phyloP scores from a whole-genome alignment of 2,113 vertebrate genomes.

The Salminus brasiliensis region DNA sequence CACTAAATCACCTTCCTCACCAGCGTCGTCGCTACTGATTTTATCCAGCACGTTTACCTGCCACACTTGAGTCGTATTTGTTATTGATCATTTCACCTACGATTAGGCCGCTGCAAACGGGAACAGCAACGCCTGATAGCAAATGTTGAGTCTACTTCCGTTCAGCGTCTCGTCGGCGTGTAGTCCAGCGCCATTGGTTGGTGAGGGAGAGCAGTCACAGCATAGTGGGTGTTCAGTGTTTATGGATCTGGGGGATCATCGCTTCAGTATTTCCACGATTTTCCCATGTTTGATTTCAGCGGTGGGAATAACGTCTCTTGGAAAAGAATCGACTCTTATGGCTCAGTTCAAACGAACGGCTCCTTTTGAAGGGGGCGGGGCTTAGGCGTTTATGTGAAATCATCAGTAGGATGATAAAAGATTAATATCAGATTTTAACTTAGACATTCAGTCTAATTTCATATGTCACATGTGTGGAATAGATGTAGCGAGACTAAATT shows the following conservation, averaged over 20 bases:
- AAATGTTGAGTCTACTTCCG: conserved; percentile 20
- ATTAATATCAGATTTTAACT: no score
- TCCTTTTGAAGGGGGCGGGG: no score
- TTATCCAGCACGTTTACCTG: no score
- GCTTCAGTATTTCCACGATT: background rate
- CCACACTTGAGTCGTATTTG: background rate
- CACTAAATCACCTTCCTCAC: background rate
- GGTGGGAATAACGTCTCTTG: no score
- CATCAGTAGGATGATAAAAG: no score
- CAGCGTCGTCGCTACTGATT: no score
- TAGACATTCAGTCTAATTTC: no score
- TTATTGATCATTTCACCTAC: background rate
- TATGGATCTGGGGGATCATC: background rate
- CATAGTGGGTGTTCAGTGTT: background rate
- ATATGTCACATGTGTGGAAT: no score
- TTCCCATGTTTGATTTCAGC: background rate
- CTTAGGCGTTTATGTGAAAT: no score
- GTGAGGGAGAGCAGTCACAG: background rate
- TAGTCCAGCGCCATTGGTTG: conserved; percentile 5
- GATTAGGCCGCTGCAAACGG: background rate
- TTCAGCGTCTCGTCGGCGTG: background rate
- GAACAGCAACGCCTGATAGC: background rate
- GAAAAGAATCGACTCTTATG: no score
- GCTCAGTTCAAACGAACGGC: no score
- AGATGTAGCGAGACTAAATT: no score